phyloP scores from a whole-genome alignment of 1,140 invertebrate species.

The Camponotus pennsylvanicus region DNA sequence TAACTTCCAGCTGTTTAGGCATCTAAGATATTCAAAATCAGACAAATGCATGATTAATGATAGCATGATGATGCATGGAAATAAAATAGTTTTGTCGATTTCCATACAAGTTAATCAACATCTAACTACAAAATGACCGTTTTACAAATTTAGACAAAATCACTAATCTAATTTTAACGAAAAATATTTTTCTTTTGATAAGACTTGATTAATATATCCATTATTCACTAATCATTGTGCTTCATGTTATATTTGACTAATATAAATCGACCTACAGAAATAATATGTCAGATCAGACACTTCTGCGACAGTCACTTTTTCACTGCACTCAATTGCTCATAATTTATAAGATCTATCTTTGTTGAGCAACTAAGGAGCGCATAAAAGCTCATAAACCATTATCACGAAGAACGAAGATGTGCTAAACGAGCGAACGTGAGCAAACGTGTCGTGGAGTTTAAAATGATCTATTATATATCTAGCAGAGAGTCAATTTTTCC shows the following conservation, averaged over 20 bases:
- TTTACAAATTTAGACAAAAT: not conserved
- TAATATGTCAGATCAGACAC: not conserved
- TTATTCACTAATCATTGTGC: not conserved
- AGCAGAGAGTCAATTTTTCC: not conserved
- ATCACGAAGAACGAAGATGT: not conserved
- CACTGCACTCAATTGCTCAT: not conserved
- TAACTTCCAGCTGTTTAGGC: not conserved
- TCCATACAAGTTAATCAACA: not conserved
- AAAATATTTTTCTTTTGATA: too few species aligned
- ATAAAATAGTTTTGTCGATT: too few species aligned
- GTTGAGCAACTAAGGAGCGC: not conserved
- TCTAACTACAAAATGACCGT: not conserved
- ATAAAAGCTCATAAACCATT: conserved; percentile 3
- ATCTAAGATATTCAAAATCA: not conserved
- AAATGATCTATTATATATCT: not conserved
- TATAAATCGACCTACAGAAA: not conserved
- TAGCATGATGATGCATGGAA: too few species aligned
- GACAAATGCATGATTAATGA: not conserved
- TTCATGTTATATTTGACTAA: not conserved
- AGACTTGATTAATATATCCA: too few species aligned
- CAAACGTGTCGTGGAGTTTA: conserved; percentile 23
- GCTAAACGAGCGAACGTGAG: not conserved
- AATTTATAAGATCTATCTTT: not conserved
- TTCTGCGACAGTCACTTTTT: not conserved
- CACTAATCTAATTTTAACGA: not conserved